A percentile compares a stretch with the other conserved stretches of the same genome.
phyloP scores from a whole-genome alignment of 2,113 vertebrate genomes.

The Pseudolaguvia tuberculata region DNA sequence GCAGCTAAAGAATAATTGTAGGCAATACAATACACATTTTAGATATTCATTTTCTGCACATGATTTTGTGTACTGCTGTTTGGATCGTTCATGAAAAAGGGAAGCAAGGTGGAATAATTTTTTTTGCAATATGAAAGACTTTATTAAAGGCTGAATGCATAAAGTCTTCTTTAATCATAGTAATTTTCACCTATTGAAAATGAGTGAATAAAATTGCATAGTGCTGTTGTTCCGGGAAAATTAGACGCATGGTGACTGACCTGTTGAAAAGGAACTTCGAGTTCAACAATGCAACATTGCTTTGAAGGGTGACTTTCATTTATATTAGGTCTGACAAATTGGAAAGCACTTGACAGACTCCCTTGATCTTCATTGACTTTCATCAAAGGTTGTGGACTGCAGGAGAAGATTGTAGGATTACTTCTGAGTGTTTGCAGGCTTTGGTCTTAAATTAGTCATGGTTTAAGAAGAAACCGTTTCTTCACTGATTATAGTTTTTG shows the following conservation, averaged over 20 bases:
- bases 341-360: conserved; percentile 69
- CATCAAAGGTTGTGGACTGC: conserved; percentile 68
- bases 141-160: not conserved
- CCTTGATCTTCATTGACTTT: conserved; percentile 73
- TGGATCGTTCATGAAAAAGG: not conserved
- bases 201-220: conserved; percentile 12
- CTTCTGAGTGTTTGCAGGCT: conserved; percentile 67
- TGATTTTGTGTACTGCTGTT: not conserved
- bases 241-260: conserved; percentile 46
- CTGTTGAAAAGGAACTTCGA: conserved; percentile 55
- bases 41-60: not conserved
- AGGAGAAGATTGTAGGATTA: conserved; percentile 67
- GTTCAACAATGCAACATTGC: conserved; percentile 52
- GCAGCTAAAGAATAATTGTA: not conserved
- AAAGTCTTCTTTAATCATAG: conserved; percentile 23
- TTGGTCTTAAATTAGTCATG: conserved; percentile 70
- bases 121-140: conserved; percentile 18
- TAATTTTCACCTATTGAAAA: conserved; percentile 17
- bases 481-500: conserved; percentile 50
- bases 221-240: conserved; percentile 34
- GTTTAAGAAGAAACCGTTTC: conserved; percentile 60
- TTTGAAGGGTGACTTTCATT: conserved; percentile 65
- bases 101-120: not conserved
- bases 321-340: conserved; percentile 69
- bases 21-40: not conserved